Evolutionary conservation across 2,888 invertebrate genomes (phyloP).

Genomic region (Lasioglossum marginatum): DNA sequence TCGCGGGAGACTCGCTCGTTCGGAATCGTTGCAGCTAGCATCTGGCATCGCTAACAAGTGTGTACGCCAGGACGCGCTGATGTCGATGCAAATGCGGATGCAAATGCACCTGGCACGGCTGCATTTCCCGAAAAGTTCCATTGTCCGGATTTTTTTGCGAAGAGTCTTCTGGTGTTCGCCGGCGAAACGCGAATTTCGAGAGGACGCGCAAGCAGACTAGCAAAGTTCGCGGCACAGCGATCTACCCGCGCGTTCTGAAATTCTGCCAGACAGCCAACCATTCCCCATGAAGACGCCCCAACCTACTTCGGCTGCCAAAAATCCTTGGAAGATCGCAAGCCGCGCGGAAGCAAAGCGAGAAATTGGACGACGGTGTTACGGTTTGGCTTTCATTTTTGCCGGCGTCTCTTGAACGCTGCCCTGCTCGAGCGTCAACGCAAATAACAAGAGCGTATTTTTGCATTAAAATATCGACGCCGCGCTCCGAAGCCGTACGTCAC

Average conservation of each 20-base stretch:
- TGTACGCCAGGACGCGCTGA: not conserved
- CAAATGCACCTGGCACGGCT: not conserved
- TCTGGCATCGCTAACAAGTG: not conserved
- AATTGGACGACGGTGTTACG: not conserved
- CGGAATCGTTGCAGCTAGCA: not conserved
- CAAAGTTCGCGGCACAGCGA: not conserved
- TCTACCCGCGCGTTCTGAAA: not conserved
- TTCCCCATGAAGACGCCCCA: conserved; percentile 2
- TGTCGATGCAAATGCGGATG: conserved; percentile 13
- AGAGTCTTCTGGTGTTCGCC: not conserved
- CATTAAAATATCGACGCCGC: not conserved
- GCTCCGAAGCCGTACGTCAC: not conserved
- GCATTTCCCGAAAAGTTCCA: not conserved
- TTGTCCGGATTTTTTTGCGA: not conserved
- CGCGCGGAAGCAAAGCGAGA: not conserved
- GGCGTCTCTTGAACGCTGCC: not conserved
- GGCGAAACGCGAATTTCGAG: not conserved
- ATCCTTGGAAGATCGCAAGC: conserved; percentile 22
- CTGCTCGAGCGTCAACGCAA: not conserved
- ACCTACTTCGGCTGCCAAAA: conserved; percentile 50
- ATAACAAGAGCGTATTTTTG: not conserved
- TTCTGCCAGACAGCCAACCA: conserved; percentile 3
- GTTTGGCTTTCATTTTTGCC: not conserved
- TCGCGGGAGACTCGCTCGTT: not conserved
- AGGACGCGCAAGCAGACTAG: not conserved